These are phyloP conservation scores for Pyrrhosoma nymphula DNA, from an alignment of 2,888 invertebrate genomes.

Conservation along the genomic window DNA sequence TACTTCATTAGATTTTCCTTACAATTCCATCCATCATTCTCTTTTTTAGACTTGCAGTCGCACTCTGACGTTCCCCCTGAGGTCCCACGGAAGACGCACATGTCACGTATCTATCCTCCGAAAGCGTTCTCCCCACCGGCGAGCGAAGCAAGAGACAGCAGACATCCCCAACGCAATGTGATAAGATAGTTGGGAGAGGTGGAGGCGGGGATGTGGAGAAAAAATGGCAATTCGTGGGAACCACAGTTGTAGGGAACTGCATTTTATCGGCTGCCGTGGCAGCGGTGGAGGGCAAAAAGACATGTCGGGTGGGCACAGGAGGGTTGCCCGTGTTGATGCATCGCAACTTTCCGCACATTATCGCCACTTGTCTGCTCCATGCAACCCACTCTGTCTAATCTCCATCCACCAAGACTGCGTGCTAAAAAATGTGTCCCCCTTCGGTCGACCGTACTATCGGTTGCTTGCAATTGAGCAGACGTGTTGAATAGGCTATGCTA, in stretches of 20 bases:
- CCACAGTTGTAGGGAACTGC: not conserved
- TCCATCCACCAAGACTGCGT: not conserved
- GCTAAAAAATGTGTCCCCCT: too few relatives aligned
- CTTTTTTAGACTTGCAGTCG: too few relatives aligned
- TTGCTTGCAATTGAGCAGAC: too few relatives aligned
- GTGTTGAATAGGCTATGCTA: too few relatives aligned
- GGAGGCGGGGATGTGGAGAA: not conserved
- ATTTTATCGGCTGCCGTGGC: not conserved
- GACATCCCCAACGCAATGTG: too few relatives aligned
- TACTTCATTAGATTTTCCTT: too few relatives aligned
- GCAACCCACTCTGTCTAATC: not conserved
- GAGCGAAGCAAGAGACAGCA: not conserved
- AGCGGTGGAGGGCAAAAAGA: not conserved
- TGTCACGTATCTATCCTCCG: not conserved
- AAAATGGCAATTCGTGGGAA: not conserved
- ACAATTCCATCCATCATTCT: too few relatives aligned
- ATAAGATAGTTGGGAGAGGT: too few relatives aligned
- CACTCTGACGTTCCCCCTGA: too few relatives aligned
- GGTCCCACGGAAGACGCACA: too few relatives aligned
- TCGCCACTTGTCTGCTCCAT: not conserved
- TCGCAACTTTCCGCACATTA: not conserved
- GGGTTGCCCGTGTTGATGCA: not conserved
- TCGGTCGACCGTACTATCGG: too few relatives aligned
- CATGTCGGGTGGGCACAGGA: not conserved
- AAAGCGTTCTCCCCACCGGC: not conserved